A percentile compares a stretch with the other conserved stretches of the same genome.
phyloP scores from a whole-genome alignment of 1,140 invertebrate genomes.

The Dryas iulia region DNA sequence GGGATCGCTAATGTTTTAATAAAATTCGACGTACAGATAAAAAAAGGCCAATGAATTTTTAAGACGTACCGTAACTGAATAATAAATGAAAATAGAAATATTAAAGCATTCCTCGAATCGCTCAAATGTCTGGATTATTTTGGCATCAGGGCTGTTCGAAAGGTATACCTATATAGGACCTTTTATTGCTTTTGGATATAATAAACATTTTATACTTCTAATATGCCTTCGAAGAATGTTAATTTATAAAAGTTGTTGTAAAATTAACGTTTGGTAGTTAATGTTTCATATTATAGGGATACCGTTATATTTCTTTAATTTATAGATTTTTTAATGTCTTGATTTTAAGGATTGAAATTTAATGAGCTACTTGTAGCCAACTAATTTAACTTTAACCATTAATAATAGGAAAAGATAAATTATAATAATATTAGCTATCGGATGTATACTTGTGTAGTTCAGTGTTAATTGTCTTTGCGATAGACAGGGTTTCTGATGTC shows the following conservation, averaged over 20 bases:
- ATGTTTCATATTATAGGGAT: too few species aligned
- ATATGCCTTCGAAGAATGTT: neutral
- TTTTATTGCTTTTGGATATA: neutral
- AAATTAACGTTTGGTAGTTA: neutral
- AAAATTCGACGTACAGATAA: conserved; percentile 11
- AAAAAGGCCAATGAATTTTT: conserved; percentile 16
- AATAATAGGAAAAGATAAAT: too few species aligned
- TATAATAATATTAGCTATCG: too few species aligned
- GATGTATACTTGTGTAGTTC: too few species aligned
- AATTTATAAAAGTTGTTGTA: neutral
- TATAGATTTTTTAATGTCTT: too few species aligned
- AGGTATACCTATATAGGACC: neutral
- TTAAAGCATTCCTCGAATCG: conserved; percentile 16
- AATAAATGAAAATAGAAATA: conserved; percentile 20
- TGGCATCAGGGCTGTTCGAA: neutral
- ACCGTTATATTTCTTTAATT: too few species aligned
- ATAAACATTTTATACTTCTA: neutral
- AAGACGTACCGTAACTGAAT: conserved; percentile 17
- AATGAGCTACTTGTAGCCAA: too few species aligned
- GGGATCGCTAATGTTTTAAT: conserved; percentile 2
- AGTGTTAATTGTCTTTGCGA: too few species aligned
- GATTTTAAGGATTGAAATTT: too few species aligned
- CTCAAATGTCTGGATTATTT: conserved; percentile 11
- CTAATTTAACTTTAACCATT: too few species aligned
- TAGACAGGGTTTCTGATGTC: too few species aligned